Percentiles rank a stretch among this genome's conserved stretches.
phyloP scores from a whole-genome alignment of 2,888 invertebrate genomes.

The Tipula unca region DNA sequence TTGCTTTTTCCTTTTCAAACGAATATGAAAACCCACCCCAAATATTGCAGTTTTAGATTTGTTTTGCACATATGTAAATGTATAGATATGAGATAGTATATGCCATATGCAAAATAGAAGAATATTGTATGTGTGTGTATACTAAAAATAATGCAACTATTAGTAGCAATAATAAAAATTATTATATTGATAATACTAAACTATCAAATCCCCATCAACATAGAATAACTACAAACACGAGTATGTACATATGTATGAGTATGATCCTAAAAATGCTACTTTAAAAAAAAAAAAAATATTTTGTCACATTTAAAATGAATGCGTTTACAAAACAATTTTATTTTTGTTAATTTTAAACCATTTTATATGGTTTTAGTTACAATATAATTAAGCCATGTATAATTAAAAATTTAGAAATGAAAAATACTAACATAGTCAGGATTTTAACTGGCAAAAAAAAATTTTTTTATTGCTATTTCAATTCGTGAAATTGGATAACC shows the following conservation, averaged over 20 bases:
- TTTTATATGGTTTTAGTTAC: neutral
- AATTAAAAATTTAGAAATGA: neutral
- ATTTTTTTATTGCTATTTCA: neutral
- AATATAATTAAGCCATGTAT: neutral
- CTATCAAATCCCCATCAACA: neutral
- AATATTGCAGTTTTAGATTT: neutral
- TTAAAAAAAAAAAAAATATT: neutral
- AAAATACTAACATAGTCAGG: neutral
- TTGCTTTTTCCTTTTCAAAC: neutral
- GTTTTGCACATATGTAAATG: too few species aligned
- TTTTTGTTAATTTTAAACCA: neutral
- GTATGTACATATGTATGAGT: neutral
- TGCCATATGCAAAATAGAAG: too few species aligned
- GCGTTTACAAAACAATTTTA: neutral
- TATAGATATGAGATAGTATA: too few species aligned
- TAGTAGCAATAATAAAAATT: too few species aligned
- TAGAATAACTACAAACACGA: too few species aligned
- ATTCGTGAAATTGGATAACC: neutral
- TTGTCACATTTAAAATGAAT: neutral
- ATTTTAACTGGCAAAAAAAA: neutral
- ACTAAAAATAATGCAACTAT: too few species aligned
- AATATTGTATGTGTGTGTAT: too few species aligned
- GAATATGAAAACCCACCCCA: neutral
- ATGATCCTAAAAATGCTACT: neutral
- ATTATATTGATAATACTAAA: neutral